Evolutionary conservation across 1,140 invertebrate species (phyloP), one percentile per base, ranked within the genome.

Genomic region (Adelges cooleyi): DNA sequence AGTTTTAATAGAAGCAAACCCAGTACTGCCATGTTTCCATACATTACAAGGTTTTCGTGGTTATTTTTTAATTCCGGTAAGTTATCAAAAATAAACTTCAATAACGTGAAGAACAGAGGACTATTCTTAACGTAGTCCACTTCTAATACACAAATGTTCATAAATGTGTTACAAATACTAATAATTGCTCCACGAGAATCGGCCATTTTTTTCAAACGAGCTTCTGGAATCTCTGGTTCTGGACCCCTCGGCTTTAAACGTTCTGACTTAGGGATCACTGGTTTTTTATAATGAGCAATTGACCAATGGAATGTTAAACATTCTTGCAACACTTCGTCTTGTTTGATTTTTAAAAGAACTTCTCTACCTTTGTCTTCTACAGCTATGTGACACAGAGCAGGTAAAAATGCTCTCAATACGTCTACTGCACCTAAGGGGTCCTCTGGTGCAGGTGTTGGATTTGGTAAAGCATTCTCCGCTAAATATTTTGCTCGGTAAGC

Each of bases 131-230:
- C 88, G 17, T 87, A 74, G 74, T 89, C 87, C 0, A 85, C 81
- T 73, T 93, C 91, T 25, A 94, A 73, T 1, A 95, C 91, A 13
- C 88, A 87, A 0, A 95, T 81, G 71, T 95, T 95, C 87, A 95
- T 91, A 44, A 95, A 84, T 48, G 93, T 85, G 70, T 93, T 93
- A 74, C 90, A 93, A 2, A 91, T 81, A 62, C 89, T 89, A 20
- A 90, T 84, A 78, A 95, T 87, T 0, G 89, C 88, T 8, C 81
- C 78, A 59, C 87, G 81, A 0, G 87, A 89, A 72, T 89, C 86
- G 70, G 85, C 85, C 84, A 90, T 89, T 68, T 89, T 84, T 70
- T 87, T 86, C 54, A 87, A 73, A 50, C 86, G 73, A 70, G 84
- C 78, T 1, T 84, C 81, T 40, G 86, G 85, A 40, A 88, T 72